Base-by-base conservation (phyloP, 2,888 invertebrate species). In the Drosophila fulvimacula region DNA sequence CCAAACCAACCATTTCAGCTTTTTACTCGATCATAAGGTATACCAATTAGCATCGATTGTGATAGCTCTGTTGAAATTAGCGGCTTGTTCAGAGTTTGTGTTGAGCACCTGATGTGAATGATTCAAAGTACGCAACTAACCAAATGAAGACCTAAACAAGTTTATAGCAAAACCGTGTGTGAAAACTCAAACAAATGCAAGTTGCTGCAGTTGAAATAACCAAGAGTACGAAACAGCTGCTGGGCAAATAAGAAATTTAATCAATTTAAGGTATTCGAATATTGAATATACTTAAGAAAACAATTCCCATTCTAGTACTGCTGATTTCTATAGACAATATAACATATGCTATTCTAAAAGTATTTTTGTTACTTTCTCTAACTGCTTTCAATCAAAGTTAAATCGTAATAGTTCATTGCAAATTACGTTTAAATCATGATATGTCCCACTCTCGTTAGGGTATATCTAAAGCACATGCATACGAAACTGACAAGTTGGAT, bases 51-150 rank as follows among this genome's bases (percentile, higher is more conserved):
- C 82, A 81, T 66, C 32, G 39, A 9, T 64, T 70, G 38, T 27
- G 61, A 65, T 49, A 21, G 51, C 57, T 59, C 48, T 52, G 57
- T 60, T 44, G 15, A 73, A 82, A 82, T 82, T 87, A 87, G 79
- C 87, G 56, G 66, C 79, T 81, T 70, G 87, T 87, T 87, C 48
- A 56, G 52, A 58, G 30, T 63, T 56, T 52, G 24, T 36, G 34
- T 41, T 36, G 41, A 41, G 52, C 56, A 73, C 34, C 60, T 61
- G 46, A 74, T 46, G 53, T 38, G 57, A 42, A 36, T 34, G 30
- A 36, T 36, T 44, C 49, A 19, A 58, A 39, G 13, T 41, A 46
- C 19, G 27, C n/a, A 38, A 17, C 38, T 30, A 51, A 38, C 41
- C 41, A 61, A 57, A 21, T 38, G 46, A 32, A 42, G 59, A 41